Evolutionary conservation across 2,113 vertebrate species (phyloP), one percentile per base, ranked within the genome.

Genomic region (Vanacampus margaritifer): DNA sequence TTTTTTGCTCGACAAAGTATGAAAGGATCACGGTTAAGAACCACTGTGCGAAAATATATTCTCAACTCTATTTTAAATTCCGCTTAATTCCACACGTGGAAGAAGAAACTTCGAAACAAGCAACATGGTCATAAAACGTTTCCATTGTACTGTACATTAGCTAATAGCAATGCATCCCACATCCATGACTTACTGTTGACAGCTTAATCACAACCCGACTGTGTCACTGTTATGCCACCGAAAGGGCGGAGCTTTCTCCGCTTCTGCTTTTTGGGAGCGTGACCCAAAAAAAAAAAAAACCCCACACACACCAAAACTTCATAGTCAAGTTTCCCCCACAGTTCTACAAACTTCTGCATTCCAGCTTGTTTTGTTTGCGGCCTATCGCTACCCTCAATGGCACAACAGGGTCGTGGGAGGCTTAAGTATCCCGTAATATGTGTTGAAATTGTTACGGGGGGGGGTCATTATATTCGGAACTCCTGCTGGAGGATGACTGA

Each of bases 251-350:
- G 35, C 58, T 39, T 23, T 5, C 21, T 61, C n/a, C 13, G 39
- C 60, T 62, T 62, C 60, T 43, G 60, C 37, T 62, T 62, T 57
- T 62, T 62, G 37, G 59, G 5, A 43, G 24, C 14, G 37, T 3
- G 12, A 26, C 37, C 60, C 24, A 43, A 62, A 62, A 56, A 11
- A 53, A 53, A 53, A 14, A 26, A 14, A 54, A 54, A 54, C 13
- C 24, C 12, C 11, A 51, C 9, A 9, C 10, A 51, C 48, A 26
- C 24, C 51, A 32, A 32, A 57, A 57, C 26, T 57, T 57, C 32
- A 16, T 26, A 24, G n/a, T 24, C 3, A 5, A 54, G 51, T 68
- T 74, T 68, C 60, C 73, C 28, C 59, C n/a, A 23, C 65, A 70
- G 36, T 13, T 32, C 53, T 26, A 28, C 57, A n/a, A 56, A 19